Percentiles rank a stretch among this genome's conserved stretches.
Conservation (phyloP, 2,797 vertebrate species). For the Acanthiza pusilla region DNA sequence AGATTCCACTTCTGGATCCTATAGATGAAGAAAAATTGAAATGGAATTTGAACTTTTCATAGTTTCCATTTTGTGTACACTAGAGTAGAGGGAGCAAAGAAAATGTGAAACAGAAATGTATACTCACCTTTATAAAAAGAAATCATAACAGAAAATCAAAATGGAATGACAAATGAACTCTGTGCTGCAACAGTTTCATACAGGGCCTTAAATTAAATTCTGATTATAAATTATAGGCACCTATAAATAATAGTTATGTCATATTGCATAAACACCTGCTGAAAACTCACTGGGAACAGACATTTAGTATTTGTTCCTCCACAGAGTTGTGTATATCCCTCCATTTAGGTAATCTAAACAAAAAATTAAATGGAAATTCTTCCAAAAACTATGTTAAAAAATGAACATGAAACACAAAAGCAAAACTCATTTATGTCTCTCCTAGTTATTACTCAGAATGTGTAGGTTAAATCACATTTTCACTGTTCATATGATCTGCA, state of each 20-base stretch:
- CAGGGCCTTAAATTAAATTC: background rate
- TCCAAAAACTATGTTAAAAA: background rate
- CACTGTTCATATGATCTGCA: background rate
- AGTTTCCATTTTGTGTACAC: background rate
- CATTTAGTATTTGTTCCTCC: background rate
- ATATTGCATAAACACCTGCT: background rate
- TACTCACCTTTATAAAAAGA: background rate
- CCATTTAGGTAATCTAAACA: background rate
- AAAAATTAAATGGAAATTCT: background rate
- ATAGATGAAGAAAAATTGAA: background rate
- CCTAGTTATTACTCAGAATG: background rate
- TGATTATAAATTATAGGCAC: background rate
- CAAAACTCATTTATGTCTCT: background rate
- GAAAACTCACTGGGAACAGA: background rate
- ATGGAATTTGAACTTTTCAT: rapidly evolving
- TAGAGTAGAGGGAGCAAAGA: background rate
- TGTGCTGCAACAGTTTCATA: background rate
- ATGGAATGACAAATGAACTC: background rate
- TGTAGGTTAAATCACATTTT: background rate
- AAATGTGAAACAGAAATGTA: background rate
- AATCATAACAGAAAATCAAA: background rate
- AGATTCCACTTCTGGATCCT: background rate
- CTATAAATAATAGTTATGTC: background rate
- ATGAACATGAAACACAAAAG: background rate
- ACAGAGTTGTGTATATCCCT: background rate